Evolutionary conservation across 2,888 invertebrate species (phyloP).

Genomic region (Nemotelus nigrinus): DNA sequence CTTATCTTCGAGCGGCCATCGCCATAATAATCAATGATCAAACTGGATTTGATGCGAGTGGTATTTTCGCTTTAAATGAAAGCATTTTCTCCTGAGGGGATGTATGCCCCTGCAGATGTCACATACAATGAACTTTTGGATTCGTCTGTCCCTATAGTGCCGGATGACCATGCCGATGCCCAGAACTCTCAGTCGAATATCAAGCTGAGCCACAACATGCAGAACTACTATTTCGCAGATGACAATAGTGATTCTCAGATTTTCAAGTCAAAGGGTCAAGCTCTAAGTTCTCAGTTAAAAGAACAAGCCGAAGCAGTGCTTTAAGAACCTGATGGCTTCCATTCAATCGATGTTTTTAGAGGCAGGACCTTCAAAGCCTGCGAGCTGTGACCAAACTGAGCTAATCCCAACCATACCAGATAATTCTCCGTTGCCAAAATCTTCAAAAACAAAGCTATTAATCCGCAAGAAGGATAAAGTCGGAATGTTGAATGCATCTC

Average conservation of each 20-base stretch:
- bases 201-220: not conserved
- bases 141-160: not conserved
- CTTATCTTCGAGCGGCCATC: not conserved
- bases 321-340: not conserved
- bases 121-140: not conserved
- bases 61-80: not conserved
- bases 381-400: too few species aligned
- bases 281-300: not conserved
- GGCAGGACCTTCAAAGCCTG: too few species aligned
- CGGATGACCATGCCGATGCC: not conserved
- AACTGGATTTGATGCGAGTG: not conserved
- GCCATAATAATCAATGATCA: not conserved
- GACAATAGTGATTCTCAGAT: not conserved
- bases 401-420: not conserved
- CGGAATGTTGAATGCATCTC: too few species aligned
- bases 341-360: too few species aligned
- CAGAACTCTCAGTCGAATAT: not conserved
- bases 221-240: not conserved
- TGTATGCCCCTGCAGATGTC: not conserved
- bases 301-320: not conserved
- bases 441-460: not conserved
- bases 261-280: not conserved
- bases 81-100: not conserved
- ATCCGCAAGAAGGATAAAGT: too few species aligned
- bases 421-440: not conserved